Evolutionary conservation across 2,113 vertebrate genomes (phyloP).

Genomic region (Takifugu flavidus): DNA sequence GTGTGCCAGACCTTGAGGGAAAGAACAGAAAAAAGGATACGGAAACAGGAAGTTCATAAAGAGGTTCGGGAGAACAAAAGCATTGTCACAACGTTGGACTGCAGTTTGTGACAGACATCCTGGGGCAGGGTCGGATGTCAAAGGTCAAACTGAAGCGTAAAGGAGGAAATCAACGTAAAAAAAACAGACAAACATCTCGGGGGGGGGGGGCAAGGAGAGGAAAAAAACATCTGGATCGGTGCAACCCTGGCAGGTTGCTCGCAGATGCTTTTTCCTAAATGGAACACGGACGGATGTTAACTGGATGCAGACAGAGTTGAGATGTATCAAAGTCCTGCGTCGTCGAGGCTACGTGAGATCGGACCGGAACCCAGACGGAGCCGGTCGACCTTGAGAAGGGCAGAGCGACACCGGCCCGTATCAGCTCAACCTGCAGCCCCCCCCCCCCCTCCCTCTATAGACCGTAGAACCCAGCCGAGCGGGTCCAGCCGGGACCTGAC

Average conservation of each 20-base stretch:
- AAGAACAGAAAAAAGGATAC: slow-evolving; percentile 82
- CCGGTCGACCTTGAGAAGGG: slow-evolving; percentile 31
- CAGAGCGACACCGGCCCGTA: slow-evolving; percentile 27
- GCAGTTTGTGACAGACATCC: slow-evolving; percentile 87
- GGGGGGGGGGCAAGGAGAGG: slow-evolving; percentile 65
- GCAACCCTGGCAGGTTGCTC: slow-evolving; percentile 77
- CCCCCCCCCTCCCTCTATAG: neutral
- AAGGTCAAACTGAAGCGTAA: slow-evolving; percentile 70
- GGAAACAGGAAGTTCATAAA: slow-evolving; percentile 84
- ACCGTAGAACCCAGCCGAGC: too few species aligned
- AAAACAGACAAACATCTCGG: slow-evolving; percentile 72
- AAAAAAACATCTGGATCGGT: slow-evolving; percentile 79
- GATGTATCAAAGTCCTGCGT: slow-evolving; percentile 16
- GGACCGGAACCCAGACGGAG: slow-evolving; percentile 1
- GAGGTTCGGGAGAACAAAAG: slow-evolving; percentile 77
- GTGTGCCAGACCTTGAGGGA: slow-evolving; percentile 86
- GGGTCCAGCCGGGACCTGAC: neutral
- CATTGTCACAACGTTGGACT: slow-evolving; percentile 86
- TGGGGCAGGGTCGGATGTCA: slow-evolving; percentile 79
- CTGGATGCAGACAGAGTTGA: slow-evolving; percentile 74
- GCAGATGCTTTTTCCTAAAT: slow-evolving; percentile 83
- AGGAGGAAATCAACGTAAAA: slow-evolving; percentile 60
- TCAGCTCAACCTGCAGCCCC: slow-evolving; percentile 11
- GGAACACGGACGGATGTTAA: slow-evolving; percentile 79
- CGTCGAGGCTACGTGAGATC: too few species aligned